Evolutionary conservation across 2,113 vertebrate species (phyloP), one percentile per base, ranked within the genome.

Genomic region (Okapia johnstoni): DNA sequence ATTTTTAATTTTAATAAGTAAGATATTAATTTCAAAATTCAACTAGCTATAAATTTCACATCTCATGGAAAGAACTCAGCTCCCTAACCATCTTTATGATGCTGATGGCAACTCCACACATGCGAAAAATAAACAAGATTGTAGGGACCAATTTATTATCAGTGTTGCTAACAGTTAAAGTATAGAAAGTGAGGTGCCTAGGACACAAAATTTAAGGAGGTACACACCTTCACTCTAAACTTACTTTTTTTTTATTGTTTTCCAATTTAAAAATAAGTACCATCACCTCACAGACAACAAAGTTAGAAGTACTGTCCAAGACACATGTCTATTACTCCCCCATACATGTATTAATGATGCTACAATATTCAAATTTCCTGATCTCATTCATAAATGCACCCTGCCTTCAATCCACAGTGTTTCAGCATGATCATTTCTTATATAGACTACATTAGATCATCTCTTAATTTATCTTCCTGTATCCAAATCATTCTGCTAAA

Each of bases 401-500:
- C 7, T 73, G 30, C 7, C 81, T 3, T 76, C 26, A 76, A 91
- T 16, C 26, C 43, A 70, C 46, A 76, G 16, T 46, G 70, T 80
- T 95, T 87, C 16, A 52, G 33, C 11, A 54, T 73, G 26, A 58
- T 43, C 52, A 55, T 48, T 58, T 88, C 15, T 94, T 40, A 7
- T 36, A 16, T 60, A 77, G 43, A 55, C 9, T 81, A 88, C 46
- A 61, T 80, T 88, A 60, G 91, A 76, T 55, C 46, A 80, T 30
- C 30, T 96, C 28, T 96, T 58, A 88, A 88, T 80, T 79, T 88
- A 88, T 85, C 88, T 94, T 88, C 13, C 30, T 63, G 16, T 93
- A 88, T 46, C 30, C 7, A 88, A 63, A 70, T 88, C 10, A 84
- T 48, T 87, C 9, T 61, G 63, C 63, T 76, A 89, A 85, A 88